Conservation (phyloP, 1,140 invertebrate species). For the Saxidomus purpurata region DNA sequence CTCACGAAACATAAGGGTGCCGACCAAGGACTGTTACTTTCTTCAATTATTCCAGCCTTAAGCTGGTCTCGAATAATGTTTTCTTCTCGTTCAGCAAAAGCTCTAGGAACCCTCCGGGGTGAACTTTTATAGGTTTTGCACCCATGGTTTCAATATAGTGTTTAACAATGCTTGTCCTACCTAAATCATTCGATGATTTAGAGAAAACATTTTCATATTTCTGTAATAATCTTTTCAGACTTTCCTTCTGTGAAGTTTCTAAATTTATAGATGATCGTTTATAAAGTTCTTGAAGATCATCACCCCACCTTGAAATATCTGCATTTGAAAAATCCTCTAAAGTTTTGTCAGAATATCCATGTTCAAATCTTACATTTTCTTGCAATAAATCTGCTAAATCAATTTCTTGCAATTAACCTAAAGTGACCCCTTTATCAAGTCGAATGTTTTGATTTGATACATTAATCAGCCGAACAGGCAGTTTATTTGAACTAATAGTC, state of each 20-base stretch:
- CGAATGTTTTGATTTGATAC: not conserved
- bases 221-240: not conserved
- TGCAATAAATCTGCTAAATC: not conserved
- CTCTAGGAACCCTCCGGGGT: no score
- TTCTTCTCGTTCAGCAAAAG: constrained; percentile 1
- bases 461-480: not conserved
- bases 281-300: not conserved
- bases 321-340: not conserved
- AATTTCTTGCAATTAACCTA: not conserved
- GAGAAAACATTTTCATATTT: not conserved
- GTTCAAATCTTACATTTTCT: not conserved
- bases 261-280: not conserved
- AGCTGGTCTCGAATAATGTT: not conserved
- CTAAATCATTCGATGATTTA: not conserved
- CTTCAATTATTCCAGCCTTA: not conserved
- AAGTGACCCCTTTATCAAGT: not conserved
- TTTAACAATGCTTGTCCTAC: not conserved
- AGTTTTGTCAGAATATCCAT: not conserved
- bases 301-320: not conserved
- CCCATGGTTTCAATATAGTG: not conserved
- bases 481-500: not conserved
- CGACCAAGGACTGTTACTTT: not conserved
- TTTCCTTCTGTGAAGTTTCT: not conserved
- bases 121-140: not conserved
- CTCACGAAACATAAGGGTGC: constrained; percentile 2